Base-by-base conservation (phyloP, 1,140 invertebrate species). In the Cotesia vestalis region DNA sequence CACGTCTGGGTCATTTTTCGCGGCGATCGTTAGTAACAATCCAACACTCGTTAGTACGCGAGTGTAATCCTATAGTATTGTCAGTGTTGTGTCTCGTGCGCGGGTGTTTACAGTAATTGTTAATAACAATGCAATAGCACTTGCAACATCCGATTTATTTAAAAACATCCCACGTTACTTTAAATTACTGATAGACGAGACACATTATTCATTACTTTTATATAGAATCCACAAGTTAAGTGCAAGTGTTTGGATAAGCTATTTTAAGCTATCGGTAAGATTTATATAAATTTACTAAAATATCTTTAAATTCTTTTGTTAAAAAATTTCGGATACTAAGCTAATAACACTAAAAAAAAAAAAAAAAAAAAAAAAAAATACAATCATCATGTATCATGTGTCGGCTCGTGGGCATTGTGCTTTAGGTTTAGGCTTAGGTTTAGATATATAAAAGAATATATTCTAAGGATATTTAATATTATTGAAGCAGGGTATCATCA, bases 1-100 rank as follows among this genome's bases (percentile, higher is more conserved):
- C 83, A 80, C 79, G 77, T 82, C 78, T 79, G 81, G 81, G 80
- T 85, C 83, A 83, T 84, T 81, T 83, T 81, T 82, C 75, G 69
- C 66, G 71, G 76, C 72, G 73, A 75, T 73, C 74, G 75, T 53
- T 46, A 46, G 40, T 46, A 46, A 46, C 40, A 66, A 20, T 69
- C 6, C 55, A 46, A 34, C 66, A 17, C 17, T 17, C 17, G 17
- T 17, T 17, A 59, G 53, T 61, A 66, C 70, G 38, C 62, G 40
- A 69, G 66, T 71, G n/a, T 66, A 12, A 46, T 46, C 8, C 40
- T 46, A 27, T 46, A 27, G 27, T 27, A 66, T 52, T 51, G 40
- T 70, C 68, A 69, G 73, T 68, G 6, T 46, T 11, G 40, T 46
- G 40, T 46, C 40, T 46, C 4, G 40, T 46, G 40, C 40, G 40